Evolutionary conservation across 2,113 vertebrate species (phyloP).

Genomic region (Zingel zingel): DNA sequence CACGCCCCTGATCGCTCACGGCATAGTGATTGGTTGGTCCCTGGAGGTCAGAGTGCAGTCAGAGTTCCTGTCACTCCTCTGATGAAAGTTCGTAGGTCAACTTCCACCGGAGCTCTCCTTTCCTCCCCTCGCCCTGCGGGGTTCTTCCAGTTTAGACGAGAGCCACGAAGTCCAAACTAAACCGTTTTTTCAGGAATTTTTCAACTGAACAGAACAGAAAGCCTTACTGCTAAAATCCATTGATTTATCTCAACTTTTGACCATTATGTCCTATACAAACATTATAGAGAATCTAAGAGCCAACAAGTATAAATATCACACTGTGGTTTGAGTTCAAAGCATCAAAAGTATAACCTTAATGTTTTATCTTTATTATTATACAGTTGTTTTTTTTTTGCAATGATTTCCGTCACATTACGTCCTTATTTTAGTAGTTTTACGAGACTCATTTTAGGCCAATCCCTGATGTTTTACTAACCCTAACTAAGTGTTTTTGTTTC

Average conservation of each 20-base stretch:
- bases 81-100: constrained; percentile 78
- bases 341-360: neutral
- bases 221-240: neutral
- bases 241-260: neutral
- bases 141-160: constrained; percentile 57
- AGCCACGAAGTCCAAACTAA: constrained; percentile 37
- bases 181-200: constrained; percentile 19
- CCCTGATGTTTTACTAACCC: no score
- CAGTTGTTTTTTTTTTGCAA: no score
- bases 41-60: constrained; percentile 77
- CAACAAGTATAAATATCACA: neutral
- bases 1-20: constrained; percentile 72
- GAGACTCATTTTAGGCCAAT: no score
- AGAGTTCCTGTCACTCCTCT: constrained; percentile 78
- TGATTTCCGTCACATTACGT: no score
- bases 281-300: neutral
- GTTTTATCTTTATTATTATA: neutral
- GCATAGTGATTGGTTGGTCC: constrained; percentile 76
- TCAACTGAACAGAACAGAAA: constrained; percentile 1
- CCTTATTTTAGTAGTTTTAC: no score
- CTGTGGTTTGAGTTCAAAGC: neutral
- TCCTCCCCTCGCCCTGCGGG: constrained; percentile 65
- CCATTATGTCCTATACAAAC: no score
- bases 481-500: no score
- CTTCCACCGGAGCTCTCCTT: constrained; percentile 79